phyloP scores from a whole-genome alignment of 2,797 vertebrate genomes.

The Acanthurus tractus region DNA sequence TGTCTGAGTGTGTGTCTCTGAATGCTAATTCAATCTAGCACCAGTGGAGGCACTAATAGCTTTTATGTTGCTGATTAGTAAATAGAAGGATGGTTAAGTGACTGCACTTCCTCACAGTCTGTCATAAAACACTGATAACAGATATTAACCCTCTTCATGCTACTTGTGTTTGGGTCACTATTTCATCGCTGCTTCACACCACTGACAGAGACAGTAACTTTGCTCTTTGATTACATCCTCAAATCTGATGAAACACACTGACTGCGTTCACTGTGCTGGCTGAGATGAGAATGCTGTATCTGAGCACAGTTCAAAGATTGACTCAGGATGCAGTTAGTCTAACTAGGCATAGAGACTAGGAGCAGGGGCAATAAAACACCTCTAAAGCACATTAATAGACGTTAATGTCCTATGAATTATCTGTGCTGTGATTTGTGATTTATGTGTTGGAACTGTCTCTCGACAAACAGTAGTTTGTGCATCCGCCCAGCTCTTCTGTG shows the following conservation, averaged over 20 bases:
- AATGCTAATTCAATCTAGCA: conserved; percentile 67
- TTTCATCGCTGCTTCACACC: neutral
- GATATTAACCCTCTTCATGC: conserved; percentile 16
- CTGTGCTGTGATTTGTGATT: no score
- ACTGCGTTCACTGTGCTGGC: neutral
- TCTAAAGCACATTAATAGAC: neutral
- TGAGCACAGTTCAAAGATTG: no score
- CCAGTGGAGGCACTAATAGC: conserved; percentile 61
- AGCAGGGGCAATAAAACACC: neutral
- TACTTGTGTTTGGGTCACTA: conserved; percentile 6
- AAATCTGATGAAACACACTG: neutral
- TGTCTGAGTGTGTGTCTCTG: conserved; percentile 51
- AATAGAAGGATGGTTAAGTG: conserved; percentile 51
- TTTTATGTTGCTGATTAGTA: conserved; percentile 67
- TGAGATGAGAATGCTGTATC: neutral
- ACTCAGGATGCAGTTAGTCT: no score
- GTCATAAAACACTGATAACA: conserved; percentile 41
- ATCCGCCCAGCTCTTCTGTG: neutral
- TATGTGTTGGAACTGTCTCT: neutral
- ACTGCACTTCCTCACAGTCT: conserved; percentile 29
- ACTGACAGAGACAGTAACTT: neutral
- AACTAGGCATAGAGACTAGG: neutral
- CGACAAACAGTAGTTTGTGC: neutral
- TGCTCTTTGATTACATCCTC: neutral
- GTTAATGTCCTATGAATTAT: neutral